phyloP scores from a whole-genome alignment of 2,888 invertebrate genomes.

The Eristalinus sepulchralis region DNA sequence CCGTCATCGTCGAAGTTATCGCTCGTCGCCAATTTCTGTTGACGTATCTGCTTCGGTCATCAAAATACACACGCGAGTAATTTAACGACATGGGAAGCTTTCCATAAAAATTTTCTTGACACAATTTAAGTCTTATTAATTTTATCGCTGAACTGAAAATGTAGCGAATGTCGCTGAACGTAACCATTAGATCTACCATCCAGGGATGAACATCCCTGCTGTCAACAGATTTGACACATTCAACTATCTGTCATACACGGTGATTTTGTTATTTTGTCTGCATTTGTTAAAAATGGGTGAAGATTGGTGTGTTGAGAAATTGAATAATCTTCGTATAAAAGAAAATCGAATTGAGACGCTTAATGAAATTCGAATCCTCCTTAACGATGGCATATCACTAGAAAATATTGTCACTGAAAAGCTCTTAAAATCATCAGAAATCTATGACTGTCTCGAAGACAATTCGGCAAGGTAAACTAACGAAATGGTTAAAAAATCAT shows the following conservation, averaged over 20 bases:
- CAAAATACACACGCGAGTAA: too few species aligned
- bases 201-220: background rate
- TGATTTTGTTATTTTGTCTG: slow-evolving; percentile 26
- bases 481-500: background rate
- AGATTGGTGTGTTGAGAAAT: slow-evolving; percentile 82
- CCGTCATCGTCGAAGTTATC: too few species aligned
- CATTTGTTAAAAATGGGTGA: slow-evolving; percentile 76
- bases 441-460: slow-evolving; percentile 85
- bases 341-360: slow-evolving; percentile 81
- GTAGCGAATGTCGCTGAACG: too few species aligned
- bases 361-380: slow-evolving; percentile 81
- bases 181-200: too few species aligned
- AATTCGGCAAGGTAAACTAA: slow-evolving; percentile 51
- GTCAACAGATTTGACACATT: background rate
- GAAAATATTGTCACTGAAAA: slow-evolving; percentile 80
- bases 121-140: too few species aligned
- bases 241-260: background rate
- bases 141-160: background rate
- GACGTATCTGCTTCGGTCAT: too few species aligned
- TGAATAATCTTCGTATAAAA: slow-evolving; percentile 80
- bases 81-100: too few species aligned
- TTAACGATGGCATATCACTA: slow-evolving; percentile 78
- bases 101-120: background rate
- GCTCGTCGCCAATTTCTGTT: too few species aligned
- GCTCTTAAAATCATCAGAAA: slow-evolving; percentile 82